Conservation (phyloP, 64 coral and sea anemone genomes). For the Stichodactyla mertensii region DNA sequence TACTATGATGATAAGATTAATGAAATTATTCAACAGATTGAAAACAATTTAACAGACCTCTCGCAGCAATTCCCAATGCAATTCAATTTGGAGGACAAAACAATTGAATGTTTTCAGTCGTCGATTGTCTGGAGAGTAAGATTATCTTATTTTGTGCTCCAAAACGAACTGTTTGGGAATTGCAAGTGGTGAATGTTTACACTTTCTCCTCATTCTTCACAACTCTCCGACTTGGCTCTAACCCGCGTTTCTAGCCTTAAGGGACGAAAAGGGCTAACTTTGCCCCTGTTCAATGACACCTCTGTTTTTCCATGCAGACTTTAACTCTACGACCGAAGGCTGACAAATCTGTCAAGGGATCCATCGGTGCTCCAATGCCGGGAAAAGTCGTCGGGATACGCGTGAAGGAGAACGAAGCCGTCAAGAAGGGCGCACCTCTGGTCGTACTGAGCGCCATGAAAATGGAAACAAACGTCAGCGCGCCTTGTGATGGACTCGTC, state of each 20-base stretch:
- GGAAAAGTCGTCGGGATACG: conserved; percentile 87
- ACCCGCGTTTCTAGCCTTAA: too few relatives aligned
- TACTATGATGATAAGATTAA: neutral
- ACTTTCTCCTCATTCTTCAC: too few relatives aligned
- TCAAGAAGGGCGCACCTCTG: conserved; percentile 80
- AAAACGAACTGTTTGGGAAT: too few relatives aligned
- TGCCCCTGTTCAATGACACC: neutral
- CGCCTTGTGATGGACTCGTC: conserved; percentile 68
- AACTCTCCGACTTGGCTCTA: too few relatives aligned
- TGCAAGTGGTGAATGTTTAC: too few relatives aligned
- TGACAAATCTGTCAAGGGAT: conserved; percentile 70
- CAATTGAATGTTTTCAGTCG: too few relatives aligned
- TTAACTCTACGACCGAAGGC: conserved; percentile 79
- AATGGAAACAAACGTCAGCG: conserved; percentile 94
- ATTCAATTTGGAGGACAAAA: too few relatives aligned
- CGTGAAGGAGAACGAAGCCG: conserved; percentile 86
- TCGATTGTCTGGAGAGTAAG: too few relatives aligned
- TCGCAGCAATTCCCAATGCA: too few relatives aligned
- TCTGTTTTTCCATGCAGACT: conserved; percentile 32
- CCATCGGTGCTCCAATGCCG: conserved; percentile 95
- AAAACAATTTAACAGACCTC: too few relatives aligned
- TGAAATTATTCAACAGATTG: neutral
- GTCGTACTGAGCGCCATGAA: conserved; percentile 99
- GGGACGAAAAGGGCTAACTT: too few relatives aligned
- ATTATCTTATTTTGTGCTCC: too few relatives aligned